Conservation (phyloP, 2,888 invertebrate genomes). For the Sinodicranocentrus sp. region DNA sequence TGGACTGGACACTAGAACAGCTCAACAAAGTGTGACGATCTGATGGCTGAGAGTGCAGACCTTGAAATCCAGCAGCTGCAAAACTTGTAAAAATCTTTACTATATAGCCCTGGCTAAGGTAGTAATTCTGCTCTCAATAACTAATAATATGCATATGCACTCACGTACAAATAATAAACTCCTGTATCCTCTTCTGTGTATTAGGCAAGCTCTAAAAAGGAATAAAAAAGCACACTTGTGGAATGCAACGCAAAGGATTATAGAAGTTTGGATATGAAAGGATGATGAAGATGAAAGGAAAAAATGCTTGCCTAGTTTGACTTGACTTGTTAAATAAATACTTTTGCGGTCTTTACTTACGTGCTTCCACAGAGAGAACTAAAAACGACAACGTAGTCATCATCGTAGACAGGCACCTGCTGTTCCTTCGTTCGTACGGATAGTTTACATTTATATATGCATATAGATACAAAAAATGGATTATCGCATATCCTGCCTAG, state of each 20-base stretch:
- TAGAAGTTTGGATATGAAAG: neutral
- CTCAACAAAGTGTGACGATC: conserved; percentile 35
- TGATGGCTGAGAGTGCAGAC: conserved; percentile 30
- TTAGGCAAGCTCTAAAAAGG: neutral
- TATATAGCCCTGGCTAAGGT: neutral
- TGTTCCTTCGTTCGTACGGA: neutral
- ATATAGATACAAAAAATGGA: neutral
- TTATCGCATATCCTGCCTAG: neutral
- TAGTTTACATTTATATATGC: neutral
- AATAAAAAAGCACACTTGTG: conserved; percentile 30
- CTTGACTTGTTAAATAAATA: conserved; percentile 8
- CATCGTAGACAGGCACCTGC: neutral
- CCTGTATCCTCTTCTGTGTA: neutral
- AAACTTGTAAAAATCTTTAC: conserved; percentile 24
- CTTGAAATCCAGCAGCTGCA: conserved; percentile 49
- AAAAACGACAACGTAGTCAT: neutral
- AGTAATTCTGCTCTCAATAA: too few species aligned
- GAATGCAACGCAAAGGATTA: conserved; percentile 16
- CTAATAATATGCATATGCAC: neutral
- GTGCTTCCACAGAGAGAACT: neutral
- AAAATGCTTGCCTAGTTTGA: neutral
- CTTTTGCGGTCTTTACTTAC: conserved; percentile 21
- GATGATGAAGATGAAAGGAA: neutral
- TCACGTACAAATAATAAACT: neutral
- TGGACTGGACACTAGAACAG: conserved; percentile 22